Base-by-base conservation (phyloP, 2,113 vertebrate species). In the Pelecanoides urinatrix region DNA sequence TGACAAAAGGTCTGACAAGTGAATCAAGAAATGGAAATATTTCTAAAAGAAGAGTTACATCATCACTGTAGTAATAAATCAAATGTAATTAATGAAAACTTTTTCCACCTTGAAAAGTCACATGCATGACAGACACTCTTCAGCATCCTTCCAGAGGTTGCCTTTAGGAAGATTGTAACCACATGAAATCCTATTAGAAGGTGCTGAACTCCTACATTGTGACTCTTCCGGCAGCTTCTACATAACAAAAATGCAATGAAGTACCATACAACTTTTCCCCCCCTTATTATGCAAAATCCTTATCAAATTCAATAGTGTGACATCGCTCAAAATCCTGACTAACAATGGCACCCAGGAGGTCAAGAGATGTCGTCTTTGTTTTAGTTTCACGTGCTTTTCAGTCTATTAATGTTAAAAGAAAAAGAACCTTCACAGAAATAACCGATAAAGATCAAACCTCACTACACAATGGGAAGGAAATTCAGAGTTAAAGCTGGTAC, bases 191-290 rank as follows among this genome's bases (percentile, higher is more conserved):
- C 95, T 83, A 89, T 92, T 74, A 97, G 61, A 74, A 95, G 92
- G 95, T 77, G 91, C 83, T 95, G 93, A 97, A 95, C 90, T 94
- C 89, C 53, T 71, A 86, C 92, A 95, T 36, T 97, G 91, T 91
- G 74, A 80, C 89, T 73, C 87, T 94, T 94, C 94, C 34, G 42
- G 79, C 50, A 53, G 59, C 67, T 93, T 97, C 94, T 96, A 94
- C 95, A 96, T 97, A 91, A 96, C 94, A 97, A 97, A 92, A 96
- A 96, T 90, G 88, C 79, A 67, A 93, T 22, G 62, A 95, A 94
- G 82, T 32, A 38, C 84, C 62, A 92, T 53, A 75, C 88, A 96
- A 81, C 88, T 96, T 96, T 70, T n/a, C n/a, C 36, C 38, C 65
- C 65, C 62, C 61, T 90, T 75, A 95, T 86, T 96, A 85, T 96